phyloP scores from a whole-genome alignment of 2,797 vertebrate genomes.

The Melanitta fusca region DNA sequence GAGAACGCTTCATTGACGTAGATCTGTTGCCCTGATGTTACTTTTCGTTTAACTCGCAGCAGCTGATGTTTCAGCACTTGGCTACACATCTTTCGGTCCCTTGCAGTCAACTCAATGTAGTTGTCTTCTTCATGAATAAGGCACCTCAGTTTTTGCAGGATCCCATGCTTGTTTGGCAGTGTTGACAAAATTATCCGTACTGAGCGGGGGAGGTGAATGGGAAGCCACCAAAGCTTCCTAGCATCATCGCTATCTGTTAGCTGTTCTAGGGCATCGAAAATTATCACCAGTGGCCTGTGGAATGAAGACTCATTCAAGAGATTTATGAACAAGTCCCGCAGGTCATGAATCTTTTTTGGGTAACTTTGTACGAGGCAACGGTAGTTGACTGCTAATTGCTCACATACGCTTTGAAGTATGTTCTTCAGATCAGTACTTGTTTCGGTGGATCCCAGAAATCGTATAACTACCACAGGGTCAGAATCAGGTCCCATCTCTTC shows the following conservation, averaged over 20 bases:
- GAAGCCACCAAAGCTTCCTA: constrained; percentile 98
- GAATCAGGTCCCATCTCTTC: constrained; percentile 95
- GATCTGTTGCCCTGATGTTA: constrained; percentile 99
- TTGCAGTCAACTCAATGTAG: constrained; percentile 92
- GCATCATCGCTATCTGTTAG: constrained; percentile 94
- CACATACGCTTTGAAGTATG: constrained; percentile 96
- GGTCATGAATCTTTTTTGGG: constrained; percentile 96
- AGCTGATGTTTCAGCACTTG: constrained; percentile 98
- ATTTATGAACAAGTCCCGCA: constrained; percentile 94
- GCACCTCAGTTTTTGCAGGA: constrained; percentile 95
- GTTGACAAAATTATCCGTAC: constrained; percentile 96
- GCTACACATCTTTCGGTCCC: constrained; percentile 96
- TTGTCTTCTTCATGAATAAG: constrained; percentile 92
- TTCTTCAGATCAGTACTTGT: constrained; percentile 90
- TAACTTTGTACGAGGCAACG: constrained; percentile 94
- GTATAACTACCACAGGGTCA: constrained; percentile 93
- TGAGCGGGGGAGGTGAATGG: constrained; percentile 92
- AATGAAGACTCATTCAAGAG: constrained; percentile 94
- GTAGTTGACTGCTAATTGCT: constrained; percentile 96
- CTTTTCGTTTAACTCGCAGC: constrained; percentile 93
- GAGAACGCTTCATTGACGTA: constrained; percentile 97
- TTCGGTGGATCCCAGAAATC: constrained; percentile 93
- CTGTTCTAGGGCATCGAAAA: constrained; percentile 95
- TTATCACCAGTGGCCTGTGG: constrained; percentile 92
- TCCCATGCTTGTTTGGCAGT: constrained; percentile 96